These are phyloP conservation scores for Dryobates pubescens DNA, from an alignment of 2,797 vertebrate genomes.

Conservation along the genomic window DNA sequence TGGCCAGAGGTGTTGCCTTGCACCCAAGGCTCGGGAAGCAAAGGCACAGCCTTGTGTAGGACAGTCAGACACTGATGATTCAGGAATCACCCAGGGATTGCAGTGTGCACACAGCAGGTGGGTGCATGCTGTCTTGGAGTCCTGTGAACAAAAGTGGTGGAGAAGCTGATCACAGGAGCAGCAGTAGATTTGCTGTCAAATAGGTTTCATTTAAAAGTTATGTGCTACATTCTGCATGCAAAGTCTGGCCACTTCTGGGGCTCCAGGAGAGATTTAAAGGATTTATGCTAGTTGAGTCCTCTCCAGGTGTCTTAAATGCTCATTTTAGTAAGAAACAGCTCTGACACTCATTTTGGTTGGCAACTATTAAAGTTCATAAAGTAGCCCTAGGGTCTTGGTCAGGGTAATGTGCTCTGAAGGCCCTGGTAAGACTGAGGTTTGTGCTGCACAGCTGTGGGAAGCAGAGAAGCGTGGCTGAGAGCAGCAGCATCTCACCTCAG, in stretches of 20 bases:
- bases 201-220: background rate
- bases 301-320: background rate
- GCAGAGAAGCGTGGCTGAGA: background rate
- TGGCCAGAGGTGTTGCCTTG: background rate
- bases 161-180: background rate
- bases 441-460: background rate
- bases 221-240: background rate
- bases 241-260: background rate
- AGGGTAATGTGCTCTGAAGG: background rate
- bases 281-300: background rate
- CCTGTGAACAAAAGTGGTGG: background rate
- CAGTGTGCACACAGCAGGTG: too few species aligned
- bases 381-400: background rate
- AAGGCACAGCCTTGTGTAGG: background rate
- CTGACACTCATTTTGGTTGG: conserved; percentile 21
- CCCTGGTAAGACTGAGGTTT: background rate
- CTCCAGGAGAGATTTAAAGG: background rate
- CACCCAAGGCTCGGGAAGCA: background rate
- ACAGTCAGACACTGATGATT: too few species aligned
- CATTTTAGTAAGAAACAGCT: background rate
- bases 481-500: background rate
- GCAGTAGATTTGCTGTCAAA: background rate
- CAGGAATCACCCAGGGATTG: too few species aligned
- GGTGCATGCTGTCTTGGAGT: rapidly evolving
- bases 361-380: conserved; percentile 3